These are phyloP conservation scores for Ctenopoma kingsleyae DNA, from an alignment of 2,797 vertebrate genomes.

Conservation along the genomic window DNA sequence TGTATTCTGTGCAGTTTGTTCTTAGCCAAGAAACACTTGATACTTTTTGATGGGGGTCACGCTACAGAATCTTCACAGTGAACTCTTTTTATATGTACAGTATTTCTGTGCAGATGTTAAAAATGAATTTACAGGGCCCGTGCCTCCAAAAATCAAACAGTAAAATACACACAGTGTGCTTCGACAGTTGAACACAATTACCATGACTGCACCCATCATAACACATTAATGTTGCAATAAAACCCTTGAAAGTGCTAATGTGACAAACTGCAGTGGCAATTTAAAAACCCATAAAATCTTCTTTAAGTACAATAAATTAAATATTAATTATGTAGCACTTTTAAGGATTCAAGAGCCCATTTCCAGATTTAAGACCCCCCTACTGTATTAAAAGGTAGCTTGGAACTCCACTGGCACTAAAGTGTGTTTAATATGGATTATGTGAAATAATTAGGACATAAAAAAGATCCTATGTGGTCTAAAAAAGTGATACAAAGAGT, in stretches of 20 bases:
- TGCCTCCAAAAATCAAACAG: slow-evolving; percentile 59
- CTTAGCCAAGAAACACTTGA: slow-evolving; percentile 20
- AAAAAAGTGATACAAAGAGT: slow-evolving; percentile 36
- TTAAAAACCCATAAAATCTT: slow-evolving; percentile 79
- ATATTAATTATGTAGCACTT: slow-evolving; percentile 80
- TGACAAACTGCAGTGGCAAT: slow-evolving; percentile 79
- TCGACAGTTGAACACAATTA: slow-evolving; percentile 60
- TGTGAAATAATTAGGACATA: slow-evolving; percentile 56
- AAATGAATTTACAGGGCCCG: slow-evolving; percentile 62
- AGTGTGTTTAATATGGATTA: slow-evolving; percentile 65
- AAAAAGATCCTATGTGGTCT: slow-evolving; percentile 35
- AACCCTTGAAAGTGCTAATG: slow-evolving; percentile 84
- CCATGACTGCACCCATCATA: slow-evolving; percentile 71
- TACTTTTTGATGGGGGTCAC: slow-evolving; percentile 40
- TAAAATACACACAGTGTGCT: slow-evolving; percentile 50
- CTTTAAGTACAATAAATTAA: slow-evolving; percentile 77
- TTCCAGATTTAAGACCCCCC: slow-evolving; percentile 74
- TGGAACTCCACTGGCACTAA: slow-evolving; percentile 48
- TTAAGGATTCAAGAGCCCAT: slow-evolving; percentile 70
- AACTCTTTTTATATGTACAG: slow-evolving; percentile 68
- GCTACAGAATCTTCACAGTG: slow-evolving; percentile 25
- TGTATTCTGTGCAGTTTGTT: slow-evolving; percentile 17
- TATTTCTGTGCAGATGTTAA: slow-evolving; percentile 58
- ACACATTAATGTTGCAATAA: slow-evolving; percentile 82
- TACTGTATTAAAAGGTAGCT: slow-evolving; percentile 63